Conservation (phyloP, 1,140 invertebrate genomes). For the Dendroctonus ponderosae region DNA sequence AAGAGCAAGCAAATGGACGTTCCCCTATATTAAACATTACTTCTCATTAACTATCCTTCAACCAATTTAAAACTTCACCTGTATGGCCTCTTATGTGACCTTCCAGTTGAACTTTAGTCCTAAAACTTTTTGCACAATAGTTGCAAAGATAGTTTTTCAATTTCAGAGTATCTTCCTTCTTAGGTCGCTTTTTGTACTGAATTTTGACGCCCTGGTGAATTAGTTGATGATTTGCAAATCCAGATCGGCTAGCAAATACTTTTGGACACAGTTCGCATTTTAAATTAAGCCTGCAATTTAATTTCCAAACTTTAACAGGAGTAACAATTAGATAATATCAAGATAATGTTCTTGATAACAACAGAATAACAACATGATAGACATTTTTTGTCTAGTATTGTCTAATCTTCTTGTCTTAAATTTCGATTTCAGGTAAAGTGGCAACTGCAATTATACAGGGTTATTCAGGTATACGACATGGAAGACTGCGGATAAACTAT, state of each 20-base stretch:
- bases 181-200: constrained; percentile 33
- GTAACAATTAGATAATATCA: too few species aligned
- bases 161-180: constrained; percentile 25
- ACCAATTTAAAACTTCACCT: constrained; percentile 6
- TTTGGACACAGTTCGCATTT: constrained; percentile 35
- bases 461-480: too few species aligned
- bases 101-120: constrained; percentile 30
- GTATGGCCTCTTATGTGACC: constrained; percentile 33
- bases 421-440: too few species aligned
- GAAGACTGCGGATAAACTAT: not conserved
- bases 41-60: not conserved
- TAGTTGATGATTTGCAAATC: constrained; percentile 36
- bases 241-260: constrained; percentile 35
- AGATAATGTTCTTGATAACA: too few species aligned
- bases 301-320: not conserved
- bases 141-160: constrained; percentile 35
- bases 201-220: constrained; percentile 36
- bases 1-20: constrained; percentile 19
- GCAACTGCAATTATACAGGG: too few species aligned
- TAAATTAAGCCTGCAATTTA: constrained; percentile 27
- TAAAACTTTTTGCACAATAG: constrained; percentile 35
- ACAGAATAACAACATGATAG: too few species aligned
- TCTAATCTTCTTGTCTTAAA: too few species aligned
- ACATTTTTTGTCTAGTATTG: too few species aligned
- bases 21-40: constrained; percentile 8